phyloP scores from a whole-genome alignment of 1,140 invertebrate genomes.

The Cardiocondyla obscurior region DNA sequence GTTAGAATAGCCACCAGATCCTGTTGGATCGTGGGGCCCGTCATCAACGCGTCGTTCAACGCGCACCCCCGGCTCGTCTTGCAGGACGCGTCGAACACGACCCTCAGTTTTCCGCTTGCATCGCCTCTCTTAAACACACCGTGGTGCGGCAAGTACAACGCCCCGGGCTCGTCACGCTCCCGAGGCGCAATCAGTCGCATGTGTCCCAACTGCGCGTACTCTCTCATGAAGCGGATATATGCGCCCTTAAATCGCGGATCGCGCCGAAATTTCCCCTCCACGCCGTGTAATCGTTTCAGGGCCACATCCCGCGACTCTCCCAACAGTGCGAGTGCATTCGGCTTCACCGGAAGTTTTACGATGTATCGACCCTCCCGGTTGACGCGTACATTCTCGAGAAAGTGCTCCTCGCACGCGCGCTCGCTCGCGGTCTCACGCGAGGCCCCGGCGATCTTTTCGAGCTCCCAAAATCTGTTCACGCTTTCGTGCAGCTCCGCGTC shows the following conservation, averaged over 20 bases:
- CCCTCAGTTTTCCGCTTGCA: neutral
- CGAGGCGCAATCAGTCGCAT: neutral
- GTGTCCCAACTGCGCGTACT: neutral
- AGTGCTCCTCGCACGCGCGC: neutral
- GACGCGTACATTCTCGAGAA: neutral
- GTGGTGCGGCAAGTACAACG: neutral
- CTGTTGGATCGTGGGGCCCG: neutral
- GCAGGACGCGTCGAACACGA: neutral
- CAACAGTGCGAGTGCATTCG: neutral
- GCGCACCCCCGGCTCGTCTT: neutral
- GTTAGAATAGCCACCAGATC: neutral
- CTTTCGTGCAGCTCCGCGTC: neutral
- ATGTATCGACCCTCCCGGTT: too few species aligned
- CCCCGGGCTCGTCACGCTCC: accelerated
- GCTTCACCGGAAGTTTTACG: neutral
- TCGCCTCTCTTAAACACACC: neutral
- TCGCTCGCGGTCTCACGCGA: too few species aligned
- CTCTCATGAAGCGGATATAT: neutral
- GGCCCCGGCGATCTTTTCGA: too few species aligned
- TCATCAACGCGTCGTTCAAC: neutral
- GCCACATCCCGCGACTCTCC: too few species aligned
- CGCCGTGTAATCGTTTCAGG: neutral
- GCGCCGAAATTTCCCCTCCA: neutral
- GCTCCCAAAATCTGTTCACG: conserved; percentile 8
- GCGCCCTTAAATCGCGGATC: neutral